Evolutionary conservation across 2,888 invertebrate species (phyloP), one percentile per base, ranked within the genome.

Genomic region (Drosophila rellima): DNA sequence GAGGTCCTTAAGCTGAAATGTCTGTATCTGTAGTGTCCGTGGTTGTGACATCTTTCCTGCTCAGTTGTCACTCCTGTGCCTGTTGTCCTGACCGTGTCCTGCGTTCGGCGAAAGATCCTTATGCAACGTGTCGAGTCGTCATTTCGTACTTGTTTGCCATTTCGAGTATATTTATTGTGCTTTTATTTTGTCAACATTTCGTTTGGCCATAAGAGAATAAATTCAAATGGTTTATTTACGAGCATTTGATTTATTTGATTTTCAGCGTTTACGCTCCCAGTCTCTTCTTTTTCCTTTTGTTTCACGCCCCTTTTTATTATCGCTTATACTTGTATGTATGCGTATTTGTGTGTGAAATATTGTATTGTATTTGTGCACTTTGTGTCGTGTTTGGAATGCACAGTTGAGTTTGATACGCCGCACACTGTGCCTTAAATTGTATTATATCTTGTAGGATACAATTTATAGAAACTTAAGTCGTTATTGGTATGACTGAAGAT

Each of bases 181-280:
- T 88, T 89, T 89, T 88, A 85, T 89, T 86, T 82, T 82, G 88
- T 68, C 72, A 80, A 81, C 82, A 82, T 82, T 82, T 80, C 74
- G 35, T 33, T 74, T 68, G 74, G 62, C 50, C 77, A 78, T 62
- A 70, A 78, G 83, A 85, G 88, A 89, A 86, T 85, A 88, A 82
- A 90, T 91, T 91, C 80, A 86, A 90, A 91, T 90, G 91, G 90
- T 90, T 91, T 91, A 90, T 91, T 91, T 88, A 90, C 88, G 84
- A 90, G 85, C 79, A 74, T 88, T 89, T 91, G 90, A 90, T 91
- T 90, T 90, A 90, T 91, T 91, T 90, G 87, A 88, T 86, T 89
- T 88, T 80, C 84, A 51, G 60, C 69, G 69, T 79, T 78, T 73
- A 73, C 59, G 61, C 68, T 31, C 4, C 13, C 11, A 11, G n/a